These are phyloP conservation scores for Trialeurodes vaporariorum DNA, from an alignment of 1,140 invertebrate genomes.

Conservation along the genomic window DNA sequence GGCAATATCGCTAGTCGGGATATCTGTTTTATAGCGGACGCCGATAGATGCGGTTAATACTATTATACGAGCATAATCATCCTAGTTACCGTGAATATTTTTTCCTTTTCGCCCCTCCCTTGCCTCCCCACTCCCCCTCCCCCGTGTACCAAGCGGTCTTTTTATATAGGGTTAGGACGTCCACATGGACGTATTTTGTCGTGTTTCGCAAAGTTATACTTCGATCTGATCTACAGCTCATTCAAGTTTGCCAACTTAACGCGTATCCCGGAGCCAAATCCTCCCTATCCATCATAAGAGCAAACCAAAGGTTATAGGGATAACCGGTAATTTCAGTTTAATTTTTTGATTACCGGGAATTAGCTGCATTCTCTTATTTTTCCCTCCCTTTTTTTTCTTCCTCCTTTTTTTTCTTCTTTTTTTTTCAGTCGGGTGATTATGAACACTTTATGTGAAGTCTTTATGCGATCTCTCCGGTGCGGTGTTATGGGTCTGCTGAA, in stretches of 20 bases:
- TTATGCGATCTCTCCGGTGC: too few relatives aligned
- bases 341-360: not conserved
- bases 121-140: not conserved
- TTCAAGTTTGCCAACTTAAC: too few relatives aligned
- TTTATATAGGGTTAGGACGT: not conserved
- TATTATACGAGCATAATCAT: slow-evolving; percentile 1
- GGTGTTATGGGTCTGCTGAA: too few relatives aligned
- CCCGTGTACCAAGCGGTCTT: too few relatives aligned
- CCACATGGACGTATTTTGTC: not conserved
- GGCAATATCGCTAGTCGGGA: not conserved
- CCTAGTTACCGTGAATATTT: slow-evolving; percentile 6
- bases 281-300: not conserved
- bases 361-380: not conserved
- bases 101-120: not conserved
- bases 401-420: too few relatives aligned
- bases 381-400: too few relatives aligned
- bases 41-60: not conserved
- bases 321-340: not conserved
- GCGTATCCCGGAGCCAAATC: not conserved
- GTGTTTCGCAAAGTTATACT: not conserved
- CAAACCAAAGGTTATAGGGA: not conserved
- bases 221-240: not conserved
- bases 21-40: not conserved
- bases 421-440: too few relatives aligned
- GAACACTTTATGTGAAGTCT: too few relatives aligned